Percentiles rank a stretch among this genome's conserved stretches.
phyloP scores from a whole-genome alignment of 2,888 invertebrate species.

The Seira musarum region DNA sequence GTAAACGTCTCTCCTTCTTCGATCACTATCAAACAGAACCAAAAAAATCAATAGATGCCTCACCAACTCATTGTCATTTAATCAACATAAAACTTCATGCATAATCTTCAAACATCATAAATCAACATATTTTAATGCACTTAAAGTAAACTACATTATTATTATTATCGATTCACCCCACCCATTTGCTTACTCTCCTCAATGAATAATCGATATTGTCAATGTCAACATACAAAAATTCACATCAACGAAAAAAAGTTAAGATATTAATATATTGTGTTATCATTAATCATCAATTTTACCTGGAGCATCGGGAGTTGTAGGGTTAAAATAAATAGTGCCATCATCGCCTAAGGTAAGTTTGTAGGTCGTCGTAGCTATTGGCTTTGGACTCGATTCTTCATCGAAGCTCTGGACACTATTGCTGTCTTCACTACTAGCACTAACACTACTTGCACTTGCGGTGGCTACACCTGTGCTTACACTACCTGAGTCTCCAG shows the following conservation, averaged over 20 bases:
- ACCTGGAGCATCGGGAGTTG: constrained; percentile 40
- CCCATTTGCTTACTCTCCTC: background rate
- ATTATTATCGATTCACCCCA: too few relatives aligned
- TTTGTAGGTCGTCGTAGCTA: constrained; percentile 72
- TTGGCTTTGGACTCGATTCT: constrained; percentile 30
- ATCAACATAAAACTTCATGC: too few relatives aligned
- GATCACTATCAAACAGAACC: constrained; percentile 2
- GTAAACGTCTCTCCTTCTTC: constrained; percentile 53
- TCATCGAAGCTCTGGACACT: constrained; percentile 26
- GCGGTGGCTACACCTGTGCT: background rate
- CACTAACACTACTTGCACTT: constrained; percentile 15
- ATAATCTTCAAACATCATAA: too few relatives aligned
- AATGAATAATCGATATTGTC: background rate
- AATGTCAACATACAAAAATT: background rate
- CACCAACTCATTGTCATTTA: too few relatives aligned
- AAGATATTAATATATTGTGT: too few relatives aligned
- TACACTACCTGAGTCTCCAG: background rate
- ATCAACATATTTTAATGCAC: too few relatives aligned
- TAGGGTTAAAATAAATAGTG: constrained; percentile 84
- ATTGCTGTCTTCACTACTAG: constrained; percentile 24
- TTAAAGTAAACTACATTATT: too few relatives aligned
- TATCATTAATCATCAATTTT: background rate
- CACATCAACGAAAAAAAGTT: background rate
- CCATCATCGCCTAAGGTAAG: constrained; percentile 92
- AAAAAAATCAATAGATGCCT: constrained; percentile 24